Percentiles rank a stretch among this genome's conserved stretches.
Conservation (phyloP, 2,888 invertebrate genomes). For the Gryllus longicercus region DNA sequence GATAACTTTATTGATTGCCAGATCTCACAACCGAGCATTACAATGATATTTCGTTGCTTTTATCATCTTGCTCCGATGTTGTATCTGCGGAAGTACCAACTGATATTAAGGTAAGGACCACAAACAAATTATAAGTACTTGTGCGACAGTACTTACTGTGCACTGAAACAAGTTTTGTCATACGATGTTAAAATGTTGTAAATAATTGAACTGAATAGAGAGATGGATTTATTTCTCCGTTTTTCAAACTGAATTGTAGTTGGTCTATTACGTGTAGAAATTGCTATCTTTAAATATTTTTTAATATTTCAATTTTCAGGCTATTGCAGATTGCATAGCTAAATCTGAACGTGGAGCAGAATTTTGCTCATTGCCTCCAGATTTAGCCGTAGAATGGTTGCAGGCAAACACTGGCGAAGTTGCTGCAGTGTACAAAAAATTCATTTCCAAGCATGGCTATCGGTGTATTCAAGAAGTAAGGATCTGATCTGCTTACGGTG, state of each 20-base stretch:
- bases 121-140: no score
- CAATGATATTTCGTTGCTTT: slow-evolving; percentile 64
- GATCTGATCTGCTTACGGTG: slow-evolving; percentile 57
- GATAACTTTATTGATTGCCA: slow-evolving; percentile 41
- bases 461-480: slow-evolving; percentile 62
- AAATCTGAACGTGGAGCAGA: slow-evolving; percentile 49
- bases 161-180: no score
- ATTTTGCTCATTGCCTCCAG: slow-evolving; percentile 52
- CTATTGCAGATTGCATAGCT: slow-evolving; percentile 50
- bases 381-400: slow-evolving; percentile 59
- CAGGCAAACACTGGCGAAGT: slow-evolving; percentile 51
- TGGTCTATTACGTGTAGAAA: no score
- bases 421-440: slow-evolving; percentile 50
- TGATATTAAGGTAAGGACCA: slow-evolving; percentile 45
- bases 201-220: no score
- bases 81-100: slow-evolving; percentile 72
- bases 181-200: no score
- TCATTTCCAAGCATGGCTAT: slow-evolving; percentile 69
- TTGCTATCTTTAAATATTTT: no score
- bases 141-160: no score
- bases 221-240: no score
- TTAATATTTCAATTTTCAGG: slow-evolving; percentile 43
- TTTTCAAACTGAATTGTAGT: no score
- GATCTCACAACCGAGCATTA: slow-evolving; percentile 63
- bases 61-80: slow-evolving; percentile 65